Conservation (phyloP, 1,140 invertebrate species). For the Ptiloglossa arizonensis region DNA sequence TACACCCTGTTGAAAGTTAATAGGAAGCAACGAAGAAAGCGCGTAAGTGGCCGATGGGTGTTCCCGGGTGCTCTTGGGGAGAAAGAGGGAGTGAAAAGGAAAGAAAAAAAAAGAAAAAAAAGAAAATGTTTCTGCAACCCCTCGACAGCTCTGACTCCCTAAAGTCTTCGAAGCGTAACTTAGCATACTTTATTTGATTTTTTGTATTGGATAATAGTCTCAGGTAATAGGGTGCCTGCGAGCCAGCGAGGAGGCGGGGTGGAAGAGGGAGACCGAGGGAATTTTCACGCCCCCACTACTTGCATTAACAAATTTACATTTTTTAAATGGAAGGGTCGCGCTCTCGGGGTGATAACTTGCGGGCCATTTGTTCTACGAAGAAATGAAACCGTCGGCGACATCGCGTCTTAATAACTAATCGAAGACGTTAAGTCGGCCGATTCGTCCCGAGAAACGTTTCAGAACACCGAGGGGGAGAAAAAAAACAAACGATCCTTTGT, state of each 20-base stretch:
- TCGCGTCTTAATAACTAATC: conserved; percentile 81
- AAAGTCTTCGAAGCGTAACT: conserved; percentile 78
- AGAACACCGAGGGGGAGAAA: too few species aligned
- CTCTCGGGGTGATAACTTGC: conserved; percentile 80
- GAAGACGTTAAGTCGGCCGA: neutral
- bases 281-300: conserved; percentile 74
- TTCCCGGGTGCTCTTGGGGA: conserved; percentile 22
- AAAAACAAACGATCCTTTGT: too few species aligned
- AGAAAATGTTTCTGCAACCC: conserved; percentile 69
- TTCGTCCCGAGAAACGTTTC: too few species aligned
- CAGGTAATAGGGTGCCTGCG: conserved; percentile 67
- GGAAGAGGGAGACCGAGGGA: conserved; percentile 61
- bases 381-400: conserved; percentile 76
- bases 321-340: conserved; percentile 80
- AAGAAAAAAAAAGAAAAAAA: too few species aligned
- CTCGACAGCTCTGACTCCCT: conserved; percentile 63
- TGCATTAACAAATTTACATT: conserved; percentile 83
- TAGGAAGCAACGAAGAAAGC: conserved; percentile 59
- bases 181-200: conserved; percentile 83
- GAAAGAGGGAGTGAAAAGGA: conserved; percentile 55
- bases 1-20: conserved; percentile 70
- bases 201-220: conserved; percentile 82
- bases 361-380: conserved; percentile 80
- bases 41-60: conserved; percentile 36
- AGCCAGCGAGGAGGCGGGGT: conserved; percentile 21